A percentile compares a stretch with the other conserved stretches of the same genome.
phyloP scores from a whole-genome alignment of 35 echinoderm and acorn worm species.

The Apostichopus parvimensis region DNA sequence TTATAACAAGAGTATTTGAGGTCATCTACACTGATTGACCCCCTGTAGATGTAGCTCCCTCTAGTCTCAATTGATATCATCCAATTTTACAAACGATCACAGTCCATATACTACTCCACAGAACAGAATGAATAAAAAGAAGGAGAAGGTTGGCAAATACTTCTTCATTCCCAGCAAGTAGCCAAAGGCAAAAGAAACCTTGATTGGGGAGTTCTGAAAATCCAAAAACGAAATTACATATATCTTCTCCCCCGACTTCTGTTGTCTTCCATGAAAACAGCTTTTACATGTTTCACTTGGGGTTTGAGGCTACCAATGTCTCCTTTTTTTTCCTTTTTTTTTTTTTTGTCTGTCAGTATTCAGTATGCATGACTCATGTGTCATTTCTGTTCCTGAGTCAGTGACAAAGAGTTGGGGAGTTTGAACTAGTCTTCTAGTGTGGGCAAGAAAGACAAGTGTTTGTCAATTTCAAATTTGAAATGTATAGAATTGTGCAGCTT shows the following conservation, averaged over 20 bases:
- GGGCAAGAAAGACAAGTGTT: no score
- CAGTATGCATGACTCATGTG: not conserved
- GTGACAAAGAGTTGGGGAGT: no score
- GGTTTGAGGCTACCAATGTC: conserved; percentile 29
- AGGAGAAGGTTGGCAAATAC: not conserved
- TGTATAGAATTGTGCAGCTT: no score
- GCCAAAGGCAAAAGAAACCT: not conserved
- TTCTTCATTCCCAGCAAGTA: not conserved
- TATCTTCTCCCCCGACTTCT: not conserved
- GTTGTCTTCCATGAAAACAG: conserved; percentile 9
- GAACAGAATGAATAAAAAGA: not conserved
- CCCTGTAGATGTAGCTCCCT: not conserved
- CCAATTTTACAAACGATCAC: not conserved
- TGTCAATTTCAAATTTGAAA: no score
- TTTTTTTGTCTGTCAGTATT: not conserved
- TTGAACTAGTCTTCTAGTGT: no score
- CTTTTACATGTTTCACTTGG: not conserved
- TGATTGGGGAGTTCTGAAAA: not conserved
- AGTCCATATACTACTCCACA: no score
- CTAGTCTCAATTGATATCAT: conserved; percentile 39
- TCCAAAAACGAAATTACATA: not conserved
- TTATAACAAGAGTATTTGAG: conserved; percentile 21
- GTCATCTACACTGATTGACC: conserved; percentile 15
- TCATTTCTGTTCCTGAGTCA: no score
- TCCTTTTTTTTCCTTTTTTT: not conserved